Evolutionary conservation across 2,113 vertebrate genomes (phyloP), one percentile per base, ranked within the genome.

Genomic region (Herpetotheres cachinnans): DNA sequence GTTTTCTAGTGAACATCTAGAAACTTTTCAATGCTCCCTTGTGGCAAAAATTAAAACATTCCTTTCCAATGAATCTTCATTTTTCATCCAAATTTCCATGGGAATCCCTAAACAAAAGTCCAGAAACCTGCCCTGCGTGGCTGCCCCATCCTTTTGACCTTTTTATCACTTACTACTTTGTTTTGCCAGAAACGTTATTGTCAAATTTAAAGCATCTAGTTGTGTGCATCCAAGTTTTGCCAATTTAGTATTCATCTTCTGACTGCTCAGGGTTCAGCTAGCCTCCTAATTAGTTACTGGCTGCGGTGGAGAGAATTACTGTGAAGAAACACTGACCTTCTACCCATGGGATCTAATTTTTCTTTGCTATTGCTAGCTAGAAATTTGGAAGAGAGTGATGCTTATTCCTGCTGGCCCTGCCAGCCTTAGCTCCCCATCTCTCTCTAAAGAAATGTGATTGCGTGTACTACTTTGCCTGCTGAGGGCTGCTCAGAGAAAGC

Each of bases 301-400:
- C 77, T 86, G 44, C 63, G 61, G 89, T 16, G 34, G 27, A 86
- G 71, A 74, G 77, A 65, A 38, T 89, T 56, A 50, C 13, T 12
- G 38, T 63, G 58, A 30, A 86, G 82, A 76, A 86, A 25, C 79
- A 14, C 42, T 63, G 77, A 58, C 87, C 80, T 95, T 27, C 80
- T 54, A 81, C 87, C 76, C 93, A 32, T 21, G 77, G 94, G 76
- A 90, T 76, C 91, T 90, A 65, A 72, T 95, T 95, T 91, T 32
- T 26, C 55, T 69, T 44, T 52, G 63, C 86, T 92, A 19, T 62
- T 0, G 0, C 71, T 19, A 76, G 62, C 83, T 79, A 46, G 76
- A 61, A 81, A 83, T 87, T 15, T n/a, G 72, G 44, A 89, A 7
- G 21, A 59, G 38, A 72, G 58, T 6, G 47, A 46, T 67, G 69